phyloP scores from a whole-genome alignment of 2,888 invertebrate species.

The Lymantria monacha region DNA sequence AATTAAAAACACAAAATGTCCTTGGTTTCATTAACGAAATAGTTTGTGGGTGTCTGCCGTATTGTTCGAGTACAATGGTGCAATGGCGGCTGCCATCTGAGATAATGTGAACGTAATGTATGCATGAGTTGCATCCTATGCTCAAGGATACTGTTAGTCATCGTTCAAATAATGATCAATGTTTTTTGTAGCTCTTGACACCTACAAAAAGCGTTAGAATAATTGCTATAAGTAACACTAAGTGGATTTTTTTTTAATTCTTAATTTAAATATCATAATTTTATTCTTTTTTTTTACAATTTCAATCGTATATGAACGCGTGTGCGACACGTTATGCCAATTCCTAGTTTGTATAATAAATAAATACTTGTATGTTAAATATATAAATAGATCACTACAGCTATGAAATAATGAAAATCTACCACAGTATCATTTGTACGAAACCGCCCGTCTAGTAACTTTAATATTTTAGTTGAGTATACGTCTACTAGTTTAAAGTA shows the following conservation, averaged over 20 bases:
- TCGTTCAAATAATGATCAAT: slow-evolving; percentile 14
- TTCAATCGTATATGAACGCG: too few species aligned
- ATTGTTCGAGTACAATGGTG: slow-evolving; percentile 74
- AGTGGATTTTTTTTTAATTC: not conserved
- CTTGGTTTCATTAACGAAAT: slow-evolving; percentile 51
- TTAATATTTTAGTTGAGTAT: too few species aligned
- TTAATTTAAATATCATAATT: not conserved
- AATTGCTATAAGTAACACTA: not conserved
- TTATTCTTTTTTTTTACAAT: not conserved
- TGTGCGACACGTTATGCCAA: too few species aligned
- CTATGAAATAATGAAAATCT: too few species aligned
- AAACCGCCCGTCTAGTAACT: too few species aligned
- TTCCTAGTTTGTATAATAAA: too few species aligned
- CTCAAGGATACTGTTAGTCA: slow-evolving; percentile 67
- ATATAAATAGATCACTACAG: too few species aligned
- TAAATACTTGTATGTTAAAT: too few species aligned
- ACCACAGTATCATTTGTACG: too few species aligned
- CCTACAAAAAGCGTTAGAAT: not conserved
- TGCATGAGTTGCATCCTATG: slow-evolving; percentile 62
- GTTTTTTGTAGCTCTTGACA: slow-evolving; percentile 37
- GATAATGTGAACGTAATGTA: slow-evolving; percentile 50
- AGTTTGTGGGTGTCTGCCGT: slow-evolving; percentile 57
- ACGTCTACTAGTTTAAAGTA: too few species aligned
- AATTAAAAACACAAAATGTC: slow-evolving; percentile 25
- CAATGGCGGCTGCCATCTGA: slow-evolving; percentile 48